Evolutionary conservation across 1,140 invertebrate species (phyloP).

Genomic region (Diabrotica undecimpunctata): DNA sequence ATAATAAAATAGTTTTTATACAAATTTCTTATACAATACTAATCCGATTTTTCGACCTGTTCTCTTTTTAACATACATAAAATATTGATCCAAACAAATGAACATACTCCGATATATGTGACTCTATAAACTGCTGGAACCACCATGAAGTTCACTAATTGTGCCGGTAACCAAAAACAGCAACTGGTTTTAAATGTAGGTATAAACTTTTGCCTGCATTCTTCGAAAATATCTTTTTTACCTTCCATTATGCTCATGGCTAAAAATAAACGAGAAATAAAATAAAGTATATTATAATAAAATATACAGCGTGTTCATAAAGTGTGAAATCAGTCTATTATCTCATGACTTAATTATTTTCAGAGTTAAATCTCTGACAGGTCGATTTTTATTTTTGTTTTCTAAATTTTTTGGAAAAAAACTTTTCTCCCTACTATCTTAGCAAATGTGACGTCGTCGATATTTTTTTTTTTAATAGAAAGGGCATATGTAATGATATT

Average conservation of each 20-base stretch:
- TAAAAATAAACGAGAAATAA: conserved; percentile 46
- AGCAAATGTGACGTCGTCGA: no score
- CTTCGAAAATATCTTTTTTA: conserved; percentile 61
- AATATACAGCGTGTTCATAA: no score
- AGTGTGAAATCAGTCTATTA: no score
- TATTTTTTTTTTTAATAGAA: no score
- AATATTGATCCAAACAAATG: conserved; percentile 36
- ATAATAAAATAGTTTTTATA: neutral
- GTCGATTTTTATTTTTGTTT: no score
- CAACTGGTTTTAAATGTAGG: conserved; percentile 71
- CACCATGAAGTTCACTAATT: conserved; percentile 69
- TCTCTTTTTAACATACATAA: conserved; percentile 32
- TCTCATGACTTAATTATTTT: no score
- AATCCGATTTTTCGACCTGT: neutral
- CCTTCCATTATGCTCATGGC: conserved; percentile 71
- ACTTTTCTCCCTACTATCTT: no score
- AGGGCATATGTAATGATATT: no score
- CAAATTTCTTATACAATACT: neutral
- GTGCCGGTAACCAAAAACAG: conserved; percentile 74
- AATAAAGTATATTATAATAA: conserved; percentile 1
- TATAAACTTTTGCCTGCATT: conserved; percentile 67
- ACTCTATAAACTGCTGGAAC: conserved; percentile 32
- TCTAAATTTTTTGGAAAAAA: no score
- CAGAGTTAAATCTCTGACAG: no score
- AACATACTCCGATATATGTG: conserved; percentile 34